These are phyloP conservation scores for Thymallus thymallus DNA, from an alignment of 2,113 vertebrate species.

Conservation along the genomic window DNA sequence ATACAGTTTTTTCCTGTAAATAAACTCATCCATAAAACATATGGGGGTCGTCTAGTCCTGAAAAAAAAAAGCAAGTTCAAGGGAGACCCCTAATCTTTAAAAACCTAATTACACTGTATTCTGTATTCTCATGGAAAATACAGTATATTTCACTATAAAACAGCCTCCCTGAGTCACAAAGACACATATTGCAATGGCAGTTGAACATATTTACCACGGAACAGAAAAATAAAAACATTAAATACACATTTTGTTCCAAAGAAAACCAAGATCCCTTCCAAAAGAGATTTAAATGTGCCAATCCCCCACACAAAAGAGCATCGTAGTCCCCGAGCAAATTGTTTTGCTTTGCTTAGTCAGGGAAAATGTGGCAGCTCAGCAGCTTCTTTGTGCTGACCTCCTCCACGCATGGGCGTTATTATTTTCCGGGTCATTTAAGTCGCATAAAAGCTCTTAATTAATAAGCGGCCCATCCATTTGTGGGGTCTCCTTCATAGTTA, in stretches of 20 bases:
- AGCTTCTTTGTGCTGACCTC: conserved; percentile 55
- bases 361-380: conserved; percentile 26
- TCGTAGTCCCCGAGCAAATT: conserved; percentile 17
- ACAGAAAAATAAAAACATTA: conserved; percentile 27
- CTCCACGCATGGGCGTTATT: conserved; percentile 51
- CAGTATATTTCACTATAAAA: neutral
- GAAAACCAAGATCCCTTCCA: conserved; percentile 17
- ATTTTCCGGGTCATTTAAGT: conserved; percentile 67
- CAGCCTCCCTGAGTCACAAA: conserved; percentile 15
- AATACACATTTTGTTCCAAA: conserved; percentile 32
- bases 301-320: conserved; percentile 14
- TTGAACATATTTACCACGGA: neutral
- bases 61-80: too few species aligned
- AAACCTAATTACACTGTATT: neutral
- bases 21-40: neutral
- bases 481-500: conserved; percentile 65
- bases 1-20: neutral
- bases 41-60: too few species aligned
- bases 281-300: conserved; percentile 9
- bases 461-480: conserved; percentile 52
- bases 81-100: too few species aligned
- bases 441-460: conserved; percentile 71
- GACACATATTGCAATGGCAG: neutral
- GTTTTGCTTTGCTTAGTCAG: conserved; percentile 39
- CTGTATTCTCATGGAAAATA: neutral